These are phyloP conservation scores for Zygothrica quintamaculata DNA, from an alignment of 2,888 invertebrate species.

Conservation along the genomic window DNA sequence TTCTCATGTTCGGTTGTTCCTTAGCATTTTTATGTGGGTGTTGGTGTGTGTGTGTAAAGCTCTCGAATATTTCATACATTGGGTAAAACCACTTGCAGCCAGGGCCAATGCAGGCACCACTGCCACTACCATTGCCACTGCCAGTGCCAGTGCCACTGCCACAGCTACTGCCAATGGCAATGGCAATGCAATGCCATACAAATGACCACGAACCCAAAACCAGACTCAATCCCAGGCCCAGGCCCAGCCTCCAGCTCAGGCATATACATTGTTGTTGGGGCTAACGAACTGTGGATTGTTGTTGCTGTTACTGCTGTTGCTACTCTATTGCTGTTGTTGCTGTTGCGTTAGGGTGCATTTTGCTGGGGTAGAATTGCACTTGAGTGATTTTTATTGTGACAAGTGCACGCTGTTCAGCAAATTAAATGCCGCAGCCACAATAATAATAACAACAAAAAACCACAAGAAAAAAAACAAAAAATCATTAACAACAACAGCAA, in stretches of 20 bases:
- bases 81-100: constrained; percentile 10
- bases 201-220: too few species aligned
- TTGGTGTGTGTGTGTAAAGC: constrained; percentile 22
- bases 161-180: constrained; percentile 3
- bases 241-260: neutral
- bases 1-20: constrained; percentile 56
- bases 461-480: constrained; percentile 1
- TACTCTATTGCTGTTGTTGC: constrained; percentile 28
- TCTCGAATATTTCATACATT: constrained; percentile 37
- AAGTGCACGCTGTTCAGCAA: constrained; percentile 70
- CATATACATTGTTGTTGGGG: constrained; percentile 19
- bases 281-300: constrained; percentile 57
- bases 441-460: constrained; percentile 45
- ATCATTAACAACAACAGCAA: constrained; percentile 17
- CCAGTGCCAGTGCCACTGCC: constrained; percentile 15
- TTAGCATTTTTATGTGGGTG: neutral
- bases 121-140: constrained; percentile 10
- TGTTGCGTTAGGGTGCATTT: constrained; percentile 20
- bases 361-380: constrained; percentile 59
- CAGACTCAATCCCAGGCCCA: constrained; percentile 12
- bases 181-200: constrained; percentile 22
- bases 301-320: constrained; percentile 15
- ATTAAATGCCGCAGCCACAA: constrained; percentile 64
- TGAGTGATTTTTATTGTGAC: constrained; percentile 78
- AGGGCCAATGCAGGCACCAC: constrained; percentile 16